These are phyloP conservation scores for Leiothrix lutea DNA, from an alignment of 2,113 vertebrate species.

Conservation along the genomic window DNA sequence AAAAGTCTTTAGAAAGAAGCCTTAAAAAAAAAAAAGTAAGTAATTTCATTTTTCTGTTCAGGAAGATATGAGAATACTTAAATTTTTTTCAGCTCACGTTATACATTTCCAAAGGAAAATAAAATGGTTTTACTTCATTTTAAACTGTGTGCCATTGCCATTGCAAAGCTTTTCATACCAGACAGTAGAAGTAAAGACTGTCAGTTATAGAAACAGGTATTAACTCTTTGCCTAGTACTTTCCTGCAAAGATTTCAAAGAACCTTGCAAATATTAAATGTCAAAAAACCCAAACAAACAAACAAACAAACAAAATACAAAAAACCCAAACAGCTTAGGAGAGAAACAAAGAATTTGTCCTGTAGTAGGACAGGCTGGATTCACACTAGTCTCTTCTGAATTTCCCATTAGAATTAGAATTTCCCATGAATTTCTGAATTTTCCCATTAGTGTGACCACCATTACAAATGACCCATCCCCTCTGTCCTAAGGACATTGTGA, in stretches of 20 bases:
- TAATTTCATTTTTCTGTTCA: background rate
- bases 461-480: background rate
- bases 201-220: background rate
- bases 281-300: background rate
- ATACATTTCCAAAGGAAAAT: background rate
- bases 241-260: background rate
- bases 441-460: background rate
- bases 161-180: background rate
- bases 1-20: background rate
- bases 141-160: background rate
- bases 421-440: background rate
- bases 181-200: background rate
- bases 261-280: background rate
- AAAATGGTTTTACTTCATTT: background rate
- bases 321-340: background rate
- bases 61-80: background rate
- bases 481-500: background rate
- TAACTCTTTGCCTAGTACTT: background rate
- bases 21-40: background rate
- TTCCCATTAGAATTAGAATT: background rate
- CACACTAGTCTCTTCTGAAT: background rate
- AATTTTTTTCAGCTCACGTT: background rate
- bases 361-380: background rate
- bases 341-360: background rate
- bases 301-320: background rate